Evolutionary conservation across 2,113 vertebrate species (phyloP).

Genomic region (Alaudala cheleensis): DNA sequence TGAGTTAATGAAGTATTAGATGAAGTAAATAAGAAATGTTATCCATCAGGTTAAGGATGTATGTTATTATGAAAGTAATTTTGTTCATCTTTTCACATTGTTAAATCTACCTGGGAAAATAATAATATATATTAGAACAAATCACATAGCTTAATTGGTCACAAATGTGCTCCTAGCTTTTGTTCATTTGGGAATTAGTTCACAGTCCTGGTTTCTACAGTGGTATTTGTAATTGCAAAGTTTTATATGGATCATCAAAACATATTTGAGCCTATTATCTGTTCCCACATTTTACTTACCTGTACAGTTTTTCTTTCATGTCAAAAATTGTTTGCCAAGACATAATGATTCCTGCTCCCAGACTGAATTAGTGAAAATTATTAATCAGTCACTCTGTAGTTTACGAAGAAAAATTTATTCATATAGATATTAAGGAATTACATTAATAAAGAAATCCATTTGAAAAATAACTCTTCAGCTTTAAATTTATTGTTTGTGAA

Average conservation of each 20-base stretch:
- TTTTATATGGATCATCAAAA: neutral
- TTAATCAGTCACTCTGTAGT: neutral
- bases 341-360: neutral
- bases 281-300: neutral
- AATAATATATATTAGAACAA: neutral
- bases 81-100: neutral
- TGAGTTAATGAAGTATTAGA: neutral
- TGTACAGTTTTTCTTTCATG: neutral
- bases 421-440: neutral
- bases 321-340: neutral
- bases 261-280: neutral
- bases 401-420: neutral
- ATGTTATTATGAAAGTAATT: neutral
- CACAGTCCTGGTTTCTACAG: neutral
- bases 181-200: neutral
- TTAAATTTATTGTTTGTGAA: neutral
- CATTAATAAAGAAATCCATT: neutral
- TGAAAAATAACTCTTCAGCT: neutral
- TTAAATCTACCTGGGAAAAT: slow-evolving; percentile 2
- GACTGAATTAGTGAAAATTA: neutral
- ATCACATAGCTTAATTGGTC: neutral
- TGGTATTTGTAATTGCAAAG: neutral
- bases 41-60: neutral
- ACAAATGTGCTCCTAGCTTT: neutral
- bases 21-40: slow-evolving; percentile 18